These are phyloP conservation scores for Tragelaphus eurycerus DNA, from an alignment of 2,797 vertebrate species.

Conservation along the genomic window DNA sequence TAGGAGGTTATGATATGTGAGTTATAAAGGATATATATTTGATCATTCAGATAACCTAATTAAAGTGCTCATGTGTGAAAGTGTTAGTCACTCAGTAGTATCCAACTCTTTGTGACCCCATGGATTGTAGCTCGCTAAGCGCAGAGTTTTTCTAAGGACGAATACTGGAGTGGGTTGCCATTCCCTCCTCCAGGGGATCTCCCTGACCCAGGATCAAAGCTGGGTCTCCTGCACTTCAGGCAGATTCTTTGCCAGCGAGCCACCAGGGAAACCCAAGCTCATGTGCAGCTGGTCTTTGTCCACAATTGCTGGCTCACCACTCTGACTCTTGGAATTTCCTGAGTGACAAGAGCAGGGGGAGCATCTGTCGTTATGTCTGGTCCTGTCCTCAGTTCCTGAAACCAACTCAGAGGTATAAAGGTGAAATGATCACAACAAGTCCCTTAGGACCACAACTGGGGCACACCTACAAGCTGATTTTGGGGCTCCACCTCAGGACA, in stretches of 20 bases:
- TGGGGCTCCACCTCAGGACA: neutral
- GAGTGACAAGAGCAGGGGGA: neutral
- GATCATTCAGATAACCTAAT: neutral
- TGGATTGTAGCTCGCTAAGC: neutral
- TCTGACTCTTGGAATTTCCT: neutral
- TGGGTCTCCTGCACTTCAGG: neutral
- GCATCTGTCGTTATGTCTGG: neutral
- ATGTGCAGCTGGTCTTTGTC: neutral
- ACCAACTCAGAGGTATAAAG: neutral
- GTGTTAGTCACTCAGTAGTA: neutral
- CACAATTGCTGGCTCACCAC: neutral
- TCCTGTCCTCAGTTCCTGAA: neutral
- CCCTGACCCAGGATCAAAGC: neutral
- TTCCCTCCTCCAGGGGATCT: neutral
- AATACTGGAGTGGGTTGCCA: neutral
- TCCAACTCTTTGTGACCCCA: neutral
- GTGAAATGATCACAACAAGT: neutral
- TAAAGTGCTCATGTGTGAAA: neutral
- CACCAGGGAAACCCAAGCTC: neutral
- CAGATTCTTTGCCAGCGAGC: neutral
- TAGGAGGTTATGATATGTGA: neutral
- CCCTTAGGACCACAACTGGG: neutral
- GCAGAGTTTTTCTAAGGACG: neutral
- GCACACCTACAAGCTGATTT: neutral
- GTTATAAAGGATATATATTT: neutral